These are phyloP conservation scores for Pseudoips prasinana DNA, from an alignment of 2,888 invertebrate species.

Conservation along the genomic window DNA sequence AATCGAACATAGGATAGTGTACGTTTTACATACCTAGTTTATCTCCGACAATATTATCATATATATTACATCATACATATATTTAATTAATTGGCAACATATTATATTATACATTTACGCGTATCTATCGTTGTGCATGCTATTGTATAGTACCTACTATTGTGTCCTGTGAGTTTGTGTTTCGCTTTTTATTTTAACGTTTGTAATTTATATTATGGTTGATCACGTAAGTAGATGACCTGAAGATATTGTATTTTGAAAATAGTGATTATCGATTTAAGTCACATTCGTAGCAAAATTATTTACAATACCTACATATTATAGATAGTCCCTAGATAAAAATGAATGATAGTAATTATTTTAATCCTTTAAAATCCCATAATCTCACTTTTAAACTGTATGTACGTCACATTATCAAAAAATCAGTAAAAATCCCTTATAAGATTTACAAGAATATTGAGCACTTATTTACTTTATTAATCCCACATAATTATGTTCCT, in stretches of 20 bases:
- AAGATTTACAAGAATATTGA: too few species aligned
- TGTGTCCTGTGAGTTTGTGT: slow-evolving; percentile 85
- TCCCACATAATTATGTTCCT: too few species aligned
- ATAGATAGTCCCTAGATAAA: too few species aligned
- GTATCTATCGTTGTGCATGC: slow-evolving; percentile 40
- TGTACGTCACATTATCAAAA: too few species aligned
- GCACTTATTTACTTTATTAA: too few species aligned
- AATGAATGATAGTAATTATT: too few species aligned
- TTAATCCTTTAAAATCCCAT: too few species aligned
- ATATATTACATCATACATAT: slow-evolving; percentile 31
- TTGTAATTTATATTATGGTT: slow-evolving; percentile 32
- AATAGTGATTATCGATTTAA: too few species aligned
- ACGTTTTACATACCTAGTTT: slow-evolving; percentile 27
- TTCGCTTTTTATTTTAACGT: slow-evolving; percentile 77
- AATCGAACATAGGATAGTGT: slow-evolving; percentile 56
- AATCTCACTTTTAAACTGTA: too few species aligned
- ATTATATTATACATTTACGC: slow-evolving; percentile 18
- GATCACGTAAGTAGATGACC: slow-evolving; percentile 29
- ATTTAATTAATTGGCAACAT: slow-evolving; percentile 29
- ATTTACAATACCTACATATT: too few species aligned
- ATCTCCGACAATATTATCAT: slow-evolving; percentile 17
- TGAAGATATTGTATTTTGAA: slow-evolving; percentile 1
- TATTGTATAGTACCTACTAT: slow-evolving; percentile 53
- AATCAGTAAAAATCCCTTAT: too few species aligned
- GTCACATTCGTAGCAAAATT: too few species aligned